Conservation (phyloP, 2,797 vertebrate genomes). For the Lagodon rhomboides region DNA sequence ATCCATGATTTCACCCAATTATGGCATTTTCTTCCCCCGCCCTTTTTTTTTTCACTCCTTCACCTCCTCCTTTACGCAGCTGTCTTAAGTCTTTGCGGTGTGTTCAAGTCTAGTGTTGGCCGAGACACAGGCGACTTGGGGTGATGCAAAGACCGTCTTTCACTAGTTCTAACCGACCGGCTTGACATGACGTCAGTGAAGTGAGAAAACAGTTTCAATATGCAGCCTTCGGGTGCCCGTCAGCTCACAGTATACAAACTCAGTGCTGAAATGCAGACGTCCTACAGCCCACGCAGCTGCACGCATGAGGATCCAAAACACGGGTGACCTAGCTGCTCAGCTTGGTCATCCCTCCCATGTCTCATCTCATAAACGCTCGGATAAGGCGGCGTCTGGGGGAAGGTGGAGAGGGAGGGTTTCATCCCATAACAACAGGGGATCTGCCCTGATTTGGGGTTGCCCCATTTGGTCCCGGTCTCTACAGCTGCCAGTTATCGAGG, state of each 20-base stretch:
- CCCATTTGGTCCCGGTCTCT: conserved; percentile 72
- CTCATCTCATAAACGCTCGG: conserved; percentile 51
- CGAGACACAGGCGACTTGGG: background rate
- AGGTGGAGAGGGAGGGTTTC: conserved; percentile 43
- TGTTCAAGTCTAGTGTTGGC: too few species aligned
- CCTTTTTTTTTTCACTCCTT: too few species aligned
- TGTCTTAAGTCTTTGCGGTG: too few species aligned
- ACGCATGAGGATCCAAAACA: conserved; percentile 29
- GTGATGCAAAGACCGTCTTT: background rate
- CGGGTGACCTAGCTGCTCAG: conserved; percentile 64
- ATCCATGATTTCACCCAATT: too few species aligned
- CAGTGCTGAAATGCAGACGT: conserved; percentile 4
- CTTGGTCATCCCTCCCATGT: conserved; percentile 36
- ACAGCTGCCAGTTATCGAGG: conserved; percentile 59
- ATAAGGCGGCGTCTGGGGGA: conserved; percentile 55
- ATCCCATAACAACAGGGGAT: conserved; percentile 72
- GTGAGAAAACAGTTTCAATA: background rate
- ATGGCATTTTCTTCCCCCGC: too few species aligned
- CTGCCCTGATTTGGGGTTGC: conserved; percentile 76
- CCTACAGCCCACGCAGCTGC: background rate
- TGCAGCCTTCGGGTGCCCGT: background rate
- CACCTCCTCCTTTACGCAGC: too few species aligned
- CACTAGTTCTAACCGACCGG: background rate
- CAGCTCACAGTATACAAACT: conserved; percentile 5
- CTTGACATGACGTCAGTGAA: background rate